Percentiles rank a stretch among this genome's conserved stretches.
Conservation (phyloP, 2,113 vertebrate genomes). For the Toxotes jaculatrix region DNA sequence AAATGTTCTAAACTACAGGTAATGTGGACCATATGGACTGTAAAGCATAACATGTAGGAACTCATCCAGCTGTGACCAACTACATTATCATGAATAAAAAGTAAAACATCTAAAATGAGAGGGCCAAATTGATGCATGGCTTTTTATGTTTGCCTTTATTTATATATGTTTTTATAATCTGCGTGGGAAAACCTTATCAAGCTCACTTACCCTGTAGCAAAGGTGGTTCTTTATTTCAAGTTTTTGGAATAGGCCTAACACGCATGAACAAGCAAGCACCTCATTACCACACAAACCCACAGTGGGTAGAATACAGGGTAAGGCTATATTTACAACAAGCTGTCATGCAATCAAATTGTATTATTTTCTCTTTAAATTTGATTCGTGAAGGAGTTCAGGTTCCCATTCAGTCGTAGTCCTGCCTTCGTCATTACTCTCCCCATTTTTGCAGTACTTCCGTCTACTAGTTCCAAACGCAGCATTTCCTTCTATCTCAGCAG, state of each 20-base stretch:
- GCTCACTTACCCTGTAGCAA: neutral
- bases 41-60: neutral
- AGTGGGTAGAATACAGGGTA: neutral
- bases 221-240: neutral
- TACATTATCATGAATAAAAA: neutral
- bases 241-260: neutral
- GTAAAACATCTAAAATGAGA: neutral
- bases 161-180: too few relatives aligned
- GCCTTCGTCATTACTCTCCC: neutral
- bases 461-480: conserved; percentile 21
- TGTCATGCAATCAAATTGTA: too few relatives aligned
- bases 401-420: neutral
- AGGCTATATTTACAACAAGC: neutral
- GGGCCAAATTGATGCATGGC: neutral
- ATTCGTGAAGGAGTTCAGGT: neutral
- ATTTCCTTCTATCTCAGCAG: conserved; percentile 6
- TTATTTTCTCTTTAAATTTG: neutral
- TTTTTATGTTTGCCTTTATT: neutral
- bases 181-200: neutral
- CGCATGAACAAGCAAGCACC: neutral
- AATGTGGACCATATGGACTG: neutral
- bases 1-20: neutral
- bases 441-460: neutral
- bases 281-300: neutral
- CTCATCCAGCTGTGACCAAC: neutral